A percentile compares a stretch with the other conserved stretches of the same genome.
Conservation (phyloP, 2,888 invertebrate species). For the Palloptera scutellata region DNA sequence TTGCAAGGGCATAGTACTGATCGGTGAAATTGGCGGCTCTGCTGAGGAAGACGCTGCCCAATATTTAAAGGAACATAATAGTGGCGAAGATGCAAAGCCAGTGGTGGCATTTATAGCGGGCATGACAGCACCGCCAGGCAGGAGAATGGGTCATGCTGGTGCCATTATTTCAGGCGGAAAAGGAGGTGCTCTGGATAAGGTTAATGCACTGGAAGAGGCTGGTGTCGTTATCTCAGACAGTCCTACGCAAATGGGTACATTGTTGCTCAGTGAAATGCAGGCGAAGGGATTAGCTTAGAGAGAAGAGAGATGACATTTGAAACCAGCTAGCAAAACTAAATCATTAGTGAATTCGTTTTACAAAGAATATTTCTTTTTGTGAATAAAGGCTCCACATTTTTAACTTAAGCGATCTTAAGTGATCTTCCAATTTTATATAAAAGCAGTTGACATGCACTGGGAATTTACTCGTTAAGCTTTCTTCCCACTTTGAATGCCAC, state of each 20-base stretch:
- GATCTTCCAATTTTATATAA: too few relatives aligned
- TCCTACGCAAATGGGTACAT: slow-evolving; percentile 90
- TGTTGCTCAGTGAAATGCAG: slow-evolving; percentile 86
- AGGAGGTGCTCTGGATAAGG: slow-evolving; percentile 96
- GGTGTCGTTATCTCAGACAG: slow-evolving; percentile 92
- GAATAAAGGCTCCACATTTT: too few relatives aligned
- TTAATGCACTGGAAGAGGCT: slow-evolving; percentile 89
- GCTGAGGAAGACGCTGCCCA: slow-evolving; percentile 97
- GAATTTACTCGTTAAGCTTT: too few relatives aligned
- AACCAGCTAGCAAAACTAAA: too few relatives aligned
- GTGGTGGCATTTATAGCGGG: slow-evolving; percentile 99
- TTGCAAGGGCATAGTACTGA: slow-evolving; percentile 95
- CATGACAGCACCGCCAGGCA: slow-evolving; percentile 94
- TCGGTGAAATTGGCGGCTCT: slow-evolving; percentile 98
- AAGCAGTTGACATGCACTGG: too few relatives aligned
- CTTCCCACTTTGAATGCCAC: too few relatives aligned
- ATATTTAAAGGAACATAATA: slow-evolving; percentile 79
- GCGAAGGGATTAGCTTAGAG: slow-evolving; percentile 69
- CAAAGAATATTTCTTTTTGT: too few relatives aligned
- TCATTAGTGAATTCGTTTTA: too few relatives aligned
- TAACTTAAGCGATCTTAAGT: too few relatives aligned
- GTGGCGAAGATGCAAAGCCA: slow-evolving; percentile 89
- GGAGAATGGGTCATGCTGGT: slow-evolving; percentile 99
- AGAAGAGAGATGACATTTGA: too few relatives aligned
- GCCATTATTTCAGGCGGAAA: slow-evolving; percentile 99